Conservation (phyloP, 2,113 vertebrate genomes). For the Grammomys dolichurus region DNA sequence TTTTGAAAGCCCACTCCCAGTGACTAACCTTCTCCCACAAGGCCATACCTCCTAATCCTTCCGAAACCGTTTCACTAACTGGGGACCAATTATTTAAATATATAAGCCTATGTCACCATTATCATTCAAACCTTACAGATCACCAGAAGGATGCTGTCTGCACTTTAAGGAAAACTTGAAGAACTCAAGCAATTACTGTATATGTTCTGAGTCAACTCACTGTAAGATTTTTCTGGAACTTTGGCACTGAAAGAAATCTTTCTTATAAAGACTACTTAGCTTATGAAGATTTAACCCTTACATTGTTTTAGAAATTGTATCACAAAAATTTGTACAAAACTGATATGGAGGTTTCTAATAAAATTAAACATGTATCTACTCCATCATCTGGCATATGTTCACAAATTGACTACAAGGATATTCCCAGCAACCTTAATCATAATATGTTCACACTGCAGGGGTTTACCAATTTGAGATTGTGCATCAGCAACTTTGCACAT, state of each 20-base stretch:
- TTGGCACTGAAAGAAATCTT: neutral
- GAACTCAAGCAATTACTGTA: too few relatives aligned
- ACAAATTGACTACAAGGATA: slow-evolving; percentile 10
- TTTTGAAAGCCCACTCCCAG: neutral
- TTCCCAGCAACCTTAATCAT: neutral
- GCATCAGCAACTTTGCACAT: slow-evolving; percentile 96
- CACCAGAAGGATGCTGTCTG: neutral
- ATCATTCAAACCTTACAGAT: neutral
- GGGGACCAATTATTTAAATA: neutral
- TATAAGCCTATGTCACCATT: neutral
- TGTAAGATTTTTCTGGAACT: neutral
- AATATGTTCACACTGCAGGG: slow-evolving; percentile 73
- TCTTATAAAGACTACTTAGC: neutral
- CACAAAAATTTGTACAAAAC: neutral
- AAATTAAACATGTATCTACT: neutral
- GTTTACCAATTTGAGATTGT: slow-evolving; percentile 93
- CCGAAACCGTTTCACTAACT: neutral
- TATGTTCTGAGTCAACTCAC: neutral
- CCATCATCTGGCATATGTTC: neutral
- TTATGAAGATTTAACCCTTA: neutral
- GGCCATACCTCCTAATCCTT: neutral
- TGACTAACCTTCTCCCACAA: neutral
- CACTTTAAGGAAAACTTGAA: neutral
- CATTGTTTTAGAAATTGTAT: neutral
- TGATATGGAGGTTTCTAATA: neutral